A percentile compares a stretch with the other conserved stretches of the same genome.
Conservation (phyloP, 2,797 vertebrate genomes). For the Phataginus tetradactyla region DNA sequence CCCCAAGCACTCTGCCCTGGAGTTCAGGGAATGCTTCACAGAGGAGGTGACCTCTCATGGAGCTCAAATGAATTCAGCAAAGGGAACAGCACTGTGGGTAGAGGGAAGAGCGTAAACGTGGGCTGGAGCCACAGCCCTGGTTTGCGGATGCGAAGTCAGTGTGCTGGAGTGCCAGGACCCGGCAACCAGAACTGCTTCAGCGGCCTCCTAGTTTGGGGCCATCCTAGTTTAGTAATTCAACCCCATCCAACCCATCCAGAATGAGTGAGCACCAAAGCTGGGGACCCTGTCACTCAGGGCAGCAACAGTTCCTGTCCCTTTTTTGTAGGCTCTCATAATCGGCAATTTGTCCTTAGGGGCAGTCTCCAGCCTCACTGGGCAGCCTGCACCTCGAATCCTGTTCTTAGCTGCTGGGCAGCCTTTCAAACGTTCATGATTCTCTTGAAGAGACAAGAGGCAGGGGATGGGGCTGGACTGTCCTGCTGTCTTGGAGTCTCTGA, state of each 20-base stretch:
- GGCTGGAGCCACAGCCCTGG: background rate
- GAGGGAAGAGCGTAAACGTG: fast-evolving
- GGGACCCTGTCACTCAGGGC: background rate
- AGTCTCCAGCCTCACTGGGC: background rate
- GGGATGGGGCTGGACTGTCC: fast-evolving
- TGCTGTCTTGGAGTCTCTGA: background rate
- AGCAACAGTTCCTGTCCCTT: background rate
- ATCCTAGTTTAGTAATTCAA: background rate
- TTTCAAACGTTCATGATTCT: background rate
- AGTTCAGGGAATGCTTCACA: background rate
- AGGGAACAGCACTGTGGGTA: too few relatives aligned
- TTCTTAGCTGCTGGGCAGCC: background rate
- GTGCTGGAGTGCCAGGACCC: background rate
- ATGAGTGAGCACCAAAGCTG: too few relatives aligned
- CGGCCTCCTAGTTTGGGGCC: background rate
- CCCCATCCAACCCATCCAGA: too few relatives aligned
- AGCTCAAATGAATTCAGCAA: background rate
- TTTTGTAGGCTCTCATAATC: background rate
- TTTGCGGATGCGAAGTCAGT: too few relatives aligned
- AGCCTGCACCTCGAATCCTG: fast-evolving
- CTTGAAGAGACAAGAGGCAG: background rate
- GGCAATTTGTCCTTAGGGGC: background rate
- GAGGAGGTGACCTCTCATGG: background rate
- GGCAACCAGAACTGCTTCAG: background rate
- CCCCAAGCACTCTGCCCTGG: background rate